Evolutionary conservation across 2,888 invertebrate genomes (phyloP).

Genomic region (Apomyelois bistriatella): DNA sequence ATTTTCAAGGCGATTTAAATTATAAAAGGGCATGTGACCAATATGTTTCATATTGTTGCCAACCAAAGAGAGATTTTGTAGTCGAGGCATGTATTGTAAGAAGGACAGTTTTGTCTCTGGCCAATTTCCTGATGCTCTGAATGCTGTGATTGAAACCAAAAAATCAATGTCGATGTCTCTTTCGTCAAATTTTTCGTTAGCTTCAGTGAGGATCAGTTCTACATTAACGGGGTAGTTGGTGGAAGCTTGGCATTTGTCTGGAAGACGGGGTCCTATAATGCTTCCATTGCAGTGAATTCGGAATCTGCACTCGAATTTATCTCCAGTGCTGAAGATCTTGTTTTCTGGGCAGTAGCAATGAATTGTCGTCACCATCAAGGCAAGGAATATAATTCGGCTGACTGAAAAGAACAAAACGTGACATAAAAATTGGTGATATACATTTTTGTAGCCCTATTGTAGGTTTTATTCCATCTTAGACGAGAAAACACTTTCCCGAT

Average conservation of each 20-base stretch:
- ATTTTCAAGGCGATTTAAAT: conserved; percentile 41
- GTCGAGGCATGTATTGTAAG: conserved; percentile 43
- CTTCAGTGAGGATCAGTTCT: conserved; percentile 46
- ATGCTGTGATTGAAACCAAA: conserved; percentile 43
- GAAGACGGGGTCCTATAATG: conserved; percentile 39
- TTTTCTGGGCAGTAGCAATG: conserved; percentile 42
- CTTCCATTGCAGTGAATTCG: conserved; percentile 42
- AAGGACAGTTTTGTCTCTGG: conserved; percentile 41
- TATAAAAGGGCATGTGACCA: conserved; percentile 41
- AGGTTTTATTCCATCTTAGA: too few relatives aligned
- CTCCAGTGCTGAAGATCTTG: conserved; percentile 30
- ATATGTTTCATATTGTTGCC: conserved; percentile 45
- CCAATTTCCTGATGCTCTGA: conserved; percentile 44
- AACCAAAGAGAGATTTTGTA: conserved; percentile 42
- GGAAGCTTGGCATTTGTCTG: conserved; percentile 47
- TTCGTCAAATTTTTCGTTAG: conserved; percentile 37
- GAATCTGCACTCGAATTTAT: conserved; percentile 35
- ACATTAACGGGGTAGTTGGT: conserved; percentile 47
- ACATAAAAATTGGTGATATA: too few relatives aligned
- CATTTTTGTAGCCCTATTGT: too few relatives aligned
- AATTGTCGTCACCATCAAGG: conserved; percentile 30
- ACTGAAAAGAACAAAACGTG: conserved; percentile 34
- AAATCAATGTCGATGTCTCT: conserved; percentile 34
- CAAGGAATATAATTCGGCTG: conserved; percentile 23
- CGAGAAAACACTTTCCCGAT: too few relatives aligned